Conservation (phyloP, 2,113 vertebrate species). For the Channa argus region DNA sequence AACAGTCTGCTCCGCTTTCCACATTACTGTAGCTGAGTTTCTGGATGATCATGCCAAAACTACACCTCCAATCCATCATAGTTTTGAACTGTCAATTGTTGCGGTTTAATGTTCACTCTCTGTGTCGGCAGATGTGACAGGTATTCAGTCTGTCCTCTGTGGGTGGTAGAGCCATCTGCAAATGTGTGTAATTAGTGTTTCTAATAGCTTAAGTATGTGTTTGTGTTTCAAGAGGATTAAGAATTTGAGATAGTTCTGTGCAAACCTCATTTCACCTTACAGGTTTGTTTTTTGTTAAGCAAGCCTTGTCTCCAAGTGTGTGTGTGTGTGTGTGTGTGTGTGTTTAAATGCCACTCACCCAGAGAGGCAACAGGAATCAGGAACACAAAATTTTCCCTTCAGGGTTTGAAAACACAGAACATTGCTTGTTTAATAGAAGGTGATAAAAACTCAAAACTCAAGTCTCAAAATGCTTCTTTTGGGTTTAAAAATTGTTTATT, state of each 20-base stretch:
- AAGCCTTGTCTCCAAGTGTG: slow-evolving; percentile 26
- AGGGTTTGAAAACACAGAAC: slow-evolving; percentile 16
- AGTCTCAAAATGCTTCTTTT: slow-evolving; percentile 16
- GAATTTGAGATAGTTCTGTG: slow-evolving; percentile 25
- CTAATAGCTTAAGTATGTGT: slow-evolving; percentile 45
- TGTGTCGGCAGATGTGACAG: slow-evolving; percentile 49
- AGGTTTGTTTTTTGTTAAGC: slow-evolving; percentile 28
- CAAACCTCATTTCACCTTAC: slow-evolving; percentile 23
- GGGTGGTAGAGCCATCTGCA: slow-evolving; percentile 54
- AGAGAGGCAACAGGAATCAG: background rate
- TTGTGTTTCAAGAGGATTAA: slow-evolving; percentile 50
- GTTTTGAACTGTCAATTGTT: slow-evolving; percentile 58
- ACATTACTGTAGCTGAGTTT: slow-evolving; percentile 47
- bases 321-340: slow-evolving; percentile 16
- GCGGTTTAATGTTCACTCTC: slow-evolving; percentile 43
- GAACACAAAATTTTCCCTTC: background rate
- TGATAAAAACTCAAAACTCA: slow-evolving; percentile 5
- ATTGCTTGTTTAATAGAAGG: background rate
- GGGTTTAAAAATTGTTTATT: slow-evolving; percentile 72
- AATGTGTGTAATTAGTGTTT: slow-evolving; percentile 58
- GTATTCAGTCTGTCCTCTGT: slow-evolving; percentile 48
- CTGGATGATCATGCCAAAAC: slow-evolving; percentile 55
- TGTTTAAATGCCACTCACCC: slow-evolving; percentile 29
- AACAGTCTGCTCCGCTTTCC: slow-evolving; percentile 42
- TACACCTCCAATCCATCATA: slow-evolving; percentile 38